Conservation (phyloP, 2,888 invertebrate species). For the Sinhomidia bicolor region DNA sequence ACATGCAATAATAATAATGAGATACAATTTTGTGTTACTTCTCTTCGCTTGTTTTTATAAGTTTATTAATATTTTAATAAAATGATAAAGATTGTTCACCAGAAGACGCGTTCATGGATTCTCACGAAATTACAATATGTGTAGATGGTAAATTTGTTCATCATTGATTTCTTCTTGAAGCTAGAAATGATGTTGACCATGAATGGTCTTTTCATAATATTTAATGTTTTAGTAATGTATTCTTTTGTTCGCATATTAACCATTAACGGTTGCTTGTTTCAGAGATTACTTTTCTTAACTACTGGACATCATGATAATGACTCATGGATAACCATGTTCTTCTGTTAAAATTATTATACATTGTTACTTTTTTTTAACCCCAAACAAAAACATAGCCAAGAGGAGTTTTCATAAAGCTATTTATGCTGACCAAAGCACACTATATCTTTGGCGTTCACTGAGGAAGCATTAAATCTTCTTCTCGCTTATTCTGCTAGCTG, state of each 20-base stretch:
- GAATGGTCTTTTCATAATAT: not conserved
- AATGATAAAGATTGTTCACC: not conserved
- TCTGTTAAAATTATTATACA: not conserved
- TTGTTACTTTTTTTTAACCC: not conserved
- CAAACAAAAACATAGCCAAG: not conserved
- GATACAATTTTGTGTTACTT: not conserved
- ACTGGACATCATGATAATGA: slow-evolving; percentile 2
- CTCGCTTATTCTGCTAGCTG: not conserved
- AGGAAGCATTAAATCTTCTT: not conserved
- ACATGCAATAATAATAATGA: not conserved
- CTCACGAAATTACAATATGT: not conserved
- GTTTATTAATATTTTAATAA: not conserved
- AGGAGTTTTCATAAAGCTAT: not conserved
- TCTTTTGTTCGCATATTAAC: not conserved
- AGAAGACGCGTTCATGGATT: not conserved
- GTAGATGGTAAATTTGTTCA: not conserved
- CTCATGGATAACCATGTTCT: not conserved
- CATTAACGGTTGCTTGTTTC: not conserved
- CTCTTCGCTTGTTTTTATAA: not conserved
- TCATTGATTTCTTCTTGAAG: not conserved
- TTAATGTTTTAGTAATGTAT: not conserved
- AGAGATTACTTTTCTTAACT: not conserved
- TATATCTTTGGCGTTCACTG: not conserved
- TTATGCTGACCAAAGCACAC: not conserved
- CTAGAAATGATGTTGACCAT: slow-evolving; percentile 25